Evolutionary conservation across 37 sponge, comb jelly and placozoan genomes (phyloP).

Genomic region (Dysidea cf. avara): DNA sequence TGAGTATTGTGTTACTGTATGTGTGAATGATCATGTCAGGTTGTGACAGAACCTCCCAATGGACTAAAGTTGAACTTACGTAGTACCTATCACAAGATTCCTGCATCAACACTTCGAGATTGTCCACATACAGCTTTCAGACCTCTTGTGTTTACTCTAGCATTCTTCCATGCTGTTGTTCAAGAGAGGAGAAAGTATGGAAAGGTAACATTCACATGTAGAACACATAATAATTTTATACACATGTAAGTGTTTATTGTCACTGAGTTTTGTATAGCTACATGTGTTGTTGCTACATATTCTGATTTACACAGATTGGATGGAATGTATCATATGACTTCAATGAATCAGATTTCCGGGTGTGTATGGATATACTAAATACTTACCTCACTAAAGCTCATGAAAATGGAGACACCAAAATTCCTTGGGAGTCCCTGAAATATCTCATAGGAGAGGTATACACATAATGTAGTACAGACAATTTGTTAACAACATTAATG

Average conservation of each 20-base stretch:
- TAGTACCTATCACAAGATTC: conserved; percentile 93
- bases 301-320: conserved; percentile 66
- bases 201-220: too few relatives aligned
- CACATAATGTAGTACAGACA: not conserved
- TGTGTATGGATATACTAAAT: conserved; percentile 92
- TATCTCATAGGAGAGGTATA: conserved; percentile 98
- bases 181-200: conserved; percentile 99
- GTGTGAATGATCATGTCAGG: conserved; percentile 23
- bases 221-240: too few relatives aligned
- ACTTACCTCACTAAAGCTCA: conserved; percentile 92
- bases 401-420: conserved; percentile 86
- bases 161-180: conserved; percentile 99
- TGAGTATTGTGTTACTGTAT: not conserved
- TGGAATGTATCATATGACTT: conserved; percentile 99
- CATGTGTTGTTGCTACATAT: not conserved
- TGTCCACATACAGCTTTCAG: conserved; percentile 92
- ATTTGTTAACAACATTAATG: not conserved
- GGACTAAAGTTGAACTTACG: conserved; percentile 96
- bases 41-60: conserved; percentile 99
- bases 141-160: conserved; percentile 90
- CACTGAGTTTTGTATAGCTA: too few relatives aligned
- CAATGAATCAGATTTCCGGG: conserved; percentile 98
- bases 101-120: conserved; percentile 67
- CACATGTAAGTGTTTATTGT: too few relatives aligned
- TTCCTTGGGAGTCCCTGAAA: conserved; percentile 98